Percentiles rank a stretch among this genome's conserved stretches.
These are phyloP conservation scores for Adineta ricciae DNA, from an alignment of 2,888 invertebrate genomes.

Conservation along the genomic window DNA sequence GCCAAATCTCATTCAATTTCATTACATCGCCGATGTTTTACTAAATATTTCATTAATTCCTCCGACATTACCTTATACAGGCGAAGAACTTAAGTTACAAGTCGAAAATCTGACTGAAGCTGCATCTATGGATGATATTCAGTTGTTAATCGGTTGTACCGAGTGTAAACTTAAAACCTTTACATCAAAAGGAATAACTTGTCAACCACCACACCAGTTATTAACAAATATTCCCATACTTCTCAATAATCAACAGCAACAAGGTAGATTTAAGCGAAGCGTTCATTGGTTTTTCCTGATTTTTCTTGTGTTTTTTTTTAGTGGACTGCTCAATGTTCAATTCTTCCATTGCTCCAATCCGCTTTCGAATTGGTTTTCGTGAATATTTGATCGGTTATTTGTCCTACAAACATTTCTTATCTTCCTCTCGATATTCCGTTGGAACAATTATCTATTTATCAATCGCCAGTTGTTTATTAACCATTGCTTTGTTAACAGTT, in stretches of 20 bases:
- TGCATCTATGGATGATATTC: background rate
- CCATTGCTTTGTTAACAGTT: background rate
- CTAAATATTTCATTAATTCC: background rate
- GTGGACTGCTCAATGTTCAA: background rate
- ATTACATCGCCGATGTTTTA: background rate
- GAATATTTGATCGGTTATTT: slow-evolving; percentile 18
- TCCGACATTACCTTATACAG: background rate
- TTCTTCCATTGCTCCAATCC: background rate
- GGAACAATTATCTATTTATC: background rate
- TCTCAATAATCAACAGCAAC: background rate
- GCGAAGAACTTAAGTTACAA: slow-evolving; percentile 20
- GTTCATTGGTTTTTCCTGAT: background rate
- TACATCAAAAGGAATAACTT: background rate
- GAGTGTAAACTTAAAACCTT: background rate
- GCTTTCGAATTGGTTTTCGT: slow-evolving; percentile 13
- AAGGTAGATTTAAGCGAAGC: no score
- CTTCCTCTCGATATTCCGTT: background rate
- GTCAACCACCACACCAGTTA: background rate
- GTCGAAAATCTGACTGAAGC: slow-evolving; percentile 4
- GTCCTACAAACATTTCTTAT: background rate
- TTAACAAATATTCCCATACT: background rate
- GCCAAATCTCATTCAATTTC: background rate
- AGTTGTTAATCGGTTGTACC: background rate
- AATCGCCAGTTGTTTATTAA: background rate
- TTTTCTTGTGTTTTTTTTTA: background rate